Percentiles rank a stretch among this genome's conserved stretches.
These are phyloP conservation scores for Alfaro cultratus DNA, from an alignment of 2,797 vertebrate genomes.

Conservation along the genomic window DNA sequence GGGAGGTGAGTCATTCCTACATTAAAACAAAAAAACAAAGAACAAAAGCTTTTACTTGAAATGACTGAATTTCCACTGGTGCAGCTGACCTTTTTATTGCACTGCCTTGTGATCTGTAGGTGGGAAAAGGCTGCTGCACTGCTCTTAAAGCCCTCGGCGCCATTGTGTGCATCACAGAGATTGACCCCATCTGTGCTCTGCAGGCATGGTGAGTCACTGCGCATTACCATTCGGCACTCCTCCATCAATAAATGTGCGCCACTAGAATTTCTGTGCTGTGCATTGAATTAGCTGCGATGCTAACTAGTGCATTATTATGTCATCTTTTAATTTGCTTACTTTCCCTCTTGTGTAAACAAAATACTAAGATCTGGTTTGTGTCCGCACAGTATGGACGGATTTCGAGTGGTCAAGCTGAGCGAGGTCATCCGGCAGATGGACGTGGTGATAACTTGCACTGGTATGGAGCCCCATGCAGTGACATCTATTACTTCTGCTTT, in stretches of 20 bases:
- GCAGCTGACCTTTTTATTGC: conserved; percentile 10
- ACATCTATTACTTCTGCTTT: conserved; percentile 58
- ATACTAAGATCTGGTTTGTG: conserved; percentile 10
- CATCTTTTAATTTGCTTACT: not conserved
- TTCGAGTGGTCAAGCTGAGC: conserved; percentile 96
- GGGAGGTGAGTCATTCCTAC: conserved; percentile 87
- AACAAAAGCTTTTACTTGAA: conserved; percentile 12
- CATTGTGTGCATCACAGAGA: conserved; percentile 96
- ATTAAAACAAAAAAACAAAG: not conserved
- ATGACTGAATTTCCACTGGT: conserved; percentile 13
- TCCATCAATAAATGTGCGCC: conserved; percentile 16
- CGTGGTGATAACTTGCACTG: conserved; percentile 98
- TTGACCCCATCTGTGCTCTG: conserved; percentile 98
- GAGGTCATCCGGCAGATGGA: conserved; percentile 98
- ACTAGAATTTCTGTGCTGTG: conserved; percentile 5
- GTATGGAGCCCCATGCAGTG: conserved; percentile 73
- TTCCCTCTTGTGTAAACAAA: conserved; percentile 1
- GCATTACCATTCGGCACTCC: conserved; percentile 7
- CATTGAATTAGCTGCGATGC: not conserved
- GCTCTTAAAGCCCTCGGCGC: conserved; percentile 96
- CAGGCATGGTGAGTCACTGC: conserved; percentile 91
- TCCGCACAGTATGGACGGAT: conserved; percentile 94
- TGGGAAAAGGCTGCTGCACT: conserved; percentile 97
- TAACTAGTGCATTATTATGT: not conserved
- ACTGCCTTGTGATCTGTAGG: conserved; percentile 75